A percentile compares a stretch with the other conserved stretches of the same genome.
These are phyloP conservation scores for Cydia splendana DNA, from an alignment of 1,140 invertebrate species.

Conservation along the genomic window DNA sequence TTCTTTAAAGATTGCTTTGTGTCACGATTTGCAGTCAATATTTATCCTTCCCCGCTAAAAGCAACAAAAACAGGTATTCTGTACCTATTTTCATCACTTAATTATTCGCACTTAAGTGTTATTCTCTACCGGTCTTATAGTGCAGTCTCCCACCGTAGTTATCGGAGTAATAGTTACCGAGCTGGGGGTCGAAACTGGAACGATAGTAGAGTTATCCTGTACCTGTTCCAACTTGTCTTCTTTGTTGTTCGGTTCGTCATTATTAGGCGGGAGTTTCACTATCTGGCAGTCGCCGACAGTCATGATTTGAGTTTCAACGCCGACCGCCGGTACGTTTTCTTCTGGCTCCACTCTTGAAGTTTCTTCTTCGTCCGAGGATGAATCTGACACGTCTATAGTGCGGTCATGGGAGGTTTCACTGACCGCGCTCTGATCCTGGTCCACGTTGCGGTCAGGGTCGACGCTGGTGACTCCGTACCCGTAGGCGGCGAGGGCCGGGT, in stretches of 20 bases:
- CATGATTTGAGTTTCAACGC: slow-evolving; percentile 68
- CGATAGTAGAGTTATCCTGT: slow-evolving; percentile 36
- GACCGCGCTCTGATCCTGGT: slow-evolving; percentile 52
- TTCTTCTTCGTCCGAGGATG: slow-evolving; percentile 65
- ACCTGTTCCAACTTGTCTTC: slow-evolving; percentile 49
- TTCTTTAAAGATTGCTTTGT: background rate
- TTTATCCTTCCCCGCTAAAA: background rate
- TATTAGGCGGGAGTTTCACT: slow-evolving; percentile 64
- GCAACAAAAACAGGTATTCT: background rate
- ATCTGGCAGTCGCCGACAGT: slow-evolving; percentile 76
- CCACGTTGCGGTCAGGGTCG: slow-evolving; percentile 64
- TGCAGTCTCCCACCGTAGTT: slow-evolving; percentile 75
- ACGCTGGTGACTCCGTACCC: slow-evolving; percentile 64
- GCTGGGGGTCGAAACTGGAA: slow-evolving; percentile 49
- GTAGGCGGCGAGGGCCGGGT: slow-evolving; percentile 58
- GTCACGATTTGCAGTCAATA: background rate
- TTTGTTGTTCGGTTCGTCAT: slow-evolving; percentile 52
- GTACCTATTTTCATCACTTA: background rate
- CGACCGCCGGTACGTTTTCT: slow-evolving; percentile 59
- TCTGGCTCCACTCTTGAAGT: slow-evolving; percentile 56
- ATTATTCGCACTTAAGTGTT: slow-evolving; percentile 53
- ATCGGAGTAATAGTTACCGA: slow-evolving; percentile 72
- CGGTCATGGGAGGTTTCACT: slow-evolving; percentile 59
- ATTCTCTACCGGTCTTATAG: slow-evolving; percentile 71
- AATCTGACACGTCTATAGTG: slow-evolving; percentile 68